A percentile compares a stretch with the other conserved stretches of the same genome.
Evolutionary conservation across 2,797 vertebrate species (phyloP).

Genomic region (Scarus forsteni): DNA sequence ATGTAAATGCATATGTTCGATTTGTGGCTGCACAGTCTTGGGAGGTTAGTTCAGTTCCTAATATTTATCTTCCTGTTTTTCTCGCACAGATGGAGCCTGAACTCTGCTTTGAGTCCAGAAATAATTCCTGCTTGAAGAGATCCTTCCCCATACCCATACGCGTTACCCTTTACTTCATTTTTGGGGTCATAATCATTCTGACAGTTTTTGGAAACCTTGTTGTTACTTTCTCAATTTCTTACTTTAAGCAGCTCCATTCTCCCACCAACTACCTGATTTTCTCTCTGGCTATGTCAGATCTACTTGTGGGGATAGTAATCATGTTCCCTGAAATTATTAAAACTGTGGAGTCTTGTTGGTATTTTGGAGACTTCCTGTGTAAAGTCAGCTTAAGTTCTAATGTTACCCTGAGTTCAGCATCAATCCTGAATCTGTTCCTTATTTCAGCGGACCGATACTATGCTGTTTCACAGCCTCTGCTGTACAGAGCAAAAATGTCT

Average conservation of each 20-base stretch:
- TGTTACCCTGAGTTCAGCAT: slow-evolving; percentile 31
- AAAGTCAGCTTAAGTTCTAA: slow-evolving; percentile 37
- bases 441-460: no score
- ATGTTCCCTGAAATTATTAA: slow-evolving; percentile 44
- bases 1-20: no score
- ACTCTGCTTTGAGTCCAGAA: slow-evolving; percentile 43
- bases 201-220: slow-evolving; percentile 38
- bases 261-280: slow-evolving; percentile 39
- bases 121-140: slow-evolving; percentile 41
- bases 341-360: slow-evolving; percentile 47
- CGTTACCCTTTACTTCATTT: slow-evolving; percentile 31
- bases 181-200: slow-evolving; percentile 2
- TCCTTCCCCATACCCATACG: slow-evolving; percentile 23
- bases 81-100: slow-evolving; percentile 38
- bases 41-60: no score
- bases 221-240: slow-evolving; percentile 31
- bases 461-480: no score
- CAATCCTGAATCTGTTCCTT: no score
- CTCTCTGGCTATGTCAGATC: no score
- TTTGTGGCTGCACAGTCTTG: no score
- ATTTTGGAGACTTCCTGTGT: slow-evolving; percentile 45
- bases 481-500: slow-evolving; percentile 39
- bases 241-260: slow-evolving; percentile 54
- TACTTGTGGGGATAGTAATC: slow-evolving; percentile 32
- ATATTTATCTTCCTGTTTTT: background rate